Evolutionary conservation across 2,888 invertebrate genomes (phyloP).

Genomic region (Ceratothoa steindachneri): DNA sequence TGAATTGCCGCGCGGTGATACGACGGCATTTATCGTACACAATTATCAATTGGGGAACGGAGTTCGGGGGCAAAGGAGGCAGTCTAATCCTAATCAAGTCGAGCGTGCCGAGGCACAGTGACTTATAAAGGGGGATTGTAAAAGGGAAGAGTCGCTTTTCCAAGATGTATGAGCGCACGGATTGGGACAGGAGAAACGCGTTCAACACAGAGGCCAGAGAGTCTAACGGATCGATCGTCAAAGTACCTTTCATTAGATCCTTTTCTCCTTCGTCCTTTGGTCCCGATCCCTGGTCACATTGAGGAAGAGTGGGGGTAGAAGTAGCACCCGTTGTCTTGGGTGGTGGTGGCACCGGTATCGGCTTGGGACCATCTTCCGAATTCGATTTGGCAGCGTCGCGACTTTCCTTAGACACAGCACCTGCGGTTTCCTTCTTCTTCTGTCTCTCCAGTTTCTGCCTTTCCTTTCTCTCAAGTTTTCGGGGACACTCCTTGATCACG

Average conservation of each 20-base stretch:
- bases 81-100: neutral
- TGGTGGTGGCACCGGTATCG: neutral
- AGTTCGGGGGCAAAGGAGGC: neutral
- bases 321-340: too few species aligned
- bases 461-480: neutral
- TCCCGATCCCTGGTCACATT: neutral
- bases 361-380: neutral
- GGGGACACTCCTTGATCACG: conserved; percentile 56
- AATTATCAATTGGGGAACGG: neutral
- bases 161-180: neutral
- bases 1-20: neutral
- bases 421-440: neutral
- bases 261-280: neutral
- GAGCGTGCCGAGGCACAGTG: neutral
- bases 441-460: neutral
- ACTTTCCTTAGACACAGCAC: neutral
- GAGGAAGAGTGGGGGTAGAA: too few species aligned
- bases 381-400: neutral
- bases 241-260: neutral
- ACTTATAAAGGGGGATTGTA: too few species aligned
- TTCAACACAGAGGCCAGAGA: neutral
- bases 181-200: neutral
- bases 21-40: neutral
- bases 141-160: neutral
- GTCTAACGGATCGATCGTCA: neutral